Evolutionary conservation across 2,888 invertebrate species (phyloP), one percentile per base, ranked within the genome.

Genomic region (Ectemnius continuus): DNA sequence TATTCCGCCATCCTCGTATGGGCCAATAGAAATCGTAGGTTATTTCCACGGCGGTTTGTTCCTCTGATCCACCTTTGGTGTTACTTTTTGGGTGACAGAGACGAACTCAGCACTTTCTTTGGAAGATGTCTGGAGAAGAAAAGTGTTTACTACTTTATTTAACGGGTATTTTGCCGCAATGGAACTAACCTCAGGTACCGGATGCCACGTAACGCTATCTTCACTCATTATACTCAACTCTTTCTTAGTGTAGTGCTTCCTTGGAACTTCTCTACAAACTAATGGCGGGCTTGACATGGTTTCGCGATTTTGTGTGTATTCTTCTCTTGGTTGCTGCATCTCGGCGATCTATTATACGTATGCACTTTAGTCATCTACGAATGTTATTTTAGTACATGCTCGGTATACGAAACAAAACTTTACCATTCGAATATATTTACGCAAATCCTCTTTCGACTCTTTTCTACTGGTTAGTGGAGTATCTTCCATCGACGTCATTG

Each of bases 381-480:
- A 18, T 16, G 8, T 8, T 8, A 36, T 11, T 36, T 4, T 11
- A 36, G 36, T 4, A 36, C 58, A 45, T 48, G 6, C 36, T 16
- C 0, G n/a, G 36, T 3, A 58, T 52, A 26, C 0, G 18, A 48
- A 26, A 61, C 14, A 14, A 45, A 14, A n/a, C 26, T 48, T 81
- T 83, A 92, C 92, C 92, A 92, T 90, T 88, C 91, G 91, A 52
- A 93, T 91, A 76, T 92, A 93, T 86, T 91, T 92, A 72, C 91
- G 91, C 20, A 93, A 86, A 80, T 92, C 92, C 67, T 89, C 90
- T 67, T 90, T 91, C 0, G 88, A 86, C 66, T 88, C 89, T 64
- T 79, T 88, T 79, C 86, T 89, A 76, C 86, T 89, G n/a, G 86
- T 88, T 23, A 91, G 64, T 2, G 91, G 91, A 11, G 90, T 90